Conservation (phyloP, 2,888 invertebrate genomes). For the Brenthis daphne region DNA sequence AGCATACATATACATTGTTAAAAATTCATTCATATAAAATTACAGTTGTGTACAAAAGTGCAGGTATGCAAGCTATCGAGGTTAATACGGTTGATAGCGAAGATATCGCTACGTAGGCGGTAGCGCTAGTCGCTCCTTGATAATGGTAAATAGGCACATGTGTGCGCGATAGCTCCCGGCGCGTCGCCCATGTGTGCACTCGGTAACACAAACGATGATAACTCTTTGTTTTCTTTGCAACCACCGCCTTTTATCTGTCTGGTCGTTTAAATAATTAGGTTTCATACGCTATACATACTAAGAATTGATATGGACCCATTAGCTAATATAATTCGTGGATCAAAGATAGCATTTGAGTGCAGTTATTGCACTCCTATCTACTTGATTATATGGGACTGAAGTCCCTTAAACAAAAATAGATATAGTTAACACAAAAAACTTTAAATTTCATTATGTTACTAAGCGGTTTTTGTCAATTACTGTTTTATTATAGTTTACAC, state of each 20-base stretch:
- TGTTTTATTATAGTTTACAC: neutral
- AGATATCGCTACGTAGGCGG: constrained; percentile 57
- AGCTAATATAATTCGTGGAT: constrained; percentile 8
- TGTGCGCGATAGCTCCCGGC: constrained; percentile 17
- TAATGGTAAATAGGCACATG: constrained; percentile 43
- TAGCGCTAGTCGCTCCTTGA: constrained; percentile 48
- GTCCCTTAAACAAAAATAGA: neutral
- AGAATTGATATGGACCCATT: constrained; percentile 13
- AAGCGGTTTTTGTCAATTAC: constrained; percentile 10
- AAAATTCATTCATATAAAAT: constrained; percentile 55
- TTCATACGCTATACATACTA: constrained; percentile 40
- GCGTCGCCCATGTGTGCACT: constrained; percentile 41
- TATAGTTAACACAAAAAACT: too few relatives aligned
- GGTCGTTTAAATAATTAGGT: constrained; percentile 61
- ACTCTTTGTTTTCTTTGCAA: constrained; percentile 71
- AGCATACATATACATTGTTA: constrained; percentile 1
- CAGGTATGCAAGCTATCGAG: constrained; percentile 67
- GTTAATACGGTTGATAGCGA: constrained; percentile 64
- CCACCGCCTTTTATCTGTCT: constrained; percentile 59
- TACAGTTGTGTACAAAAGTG: constrained; percentile 49
- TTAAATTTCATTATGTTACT: too few relatives aligned
- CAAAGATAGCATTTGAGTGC: neutral
- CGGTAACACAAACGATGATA: constrained; percentile 56
- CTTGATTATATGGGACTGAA: constrained; percentile 1
- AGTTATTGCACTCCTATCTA: neutral